Base-by-base conservation (phyloP, 1,140 invertebrate genomes). In the Heterodera schachtii region DNA sequence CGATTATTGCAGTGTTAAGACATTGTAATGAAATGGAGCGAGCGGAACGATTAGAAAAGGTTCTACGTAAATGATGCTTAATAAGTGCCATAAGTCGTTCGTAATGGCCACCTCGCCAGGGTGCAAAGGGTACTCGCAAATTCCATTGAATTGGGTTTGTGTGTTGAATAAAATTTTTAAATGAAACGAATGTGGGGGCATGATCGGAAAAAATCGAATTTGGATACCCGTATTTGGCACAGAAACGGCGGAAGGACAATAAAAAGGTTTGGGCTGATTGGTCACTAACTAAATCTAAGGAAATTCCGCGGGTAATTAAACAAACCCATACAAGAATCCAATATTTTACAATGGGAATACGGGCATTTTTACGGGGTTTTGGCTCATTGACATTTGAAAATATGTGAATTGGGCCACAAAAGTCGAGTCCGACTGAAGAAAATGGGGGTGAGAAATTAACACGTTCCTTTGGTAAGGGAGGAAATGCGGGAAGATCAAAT, bases 401-500 rank as follows among this genome's bases (percentile, higher is more conserved):
- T 31, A 71, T 19, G 9, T 71, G 11, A 13, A 71, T 19, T 4
- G 70, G 70, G 13, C 70, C 70, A 71, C 70, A 71, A 71, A 71
- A 71, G 44, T 71, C 70, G 13, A 71, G 70, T 0, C 70, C 70
- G 9, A 71, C 9, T 6, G 11, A 3, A 9, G 70, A 43, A 71
- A 71, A 71, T 9, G 70, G 70, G 44, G 70, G 70, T 43, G 70
- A 9, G 44, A 46, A 3, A 13, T 19, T 9, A 13, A 71, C 70
- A 13, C 70, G 9, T 9, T 71, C 70, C 8, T 9, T 19, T 3
- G 70, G 70, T 3, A 71, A 19, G 3, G 8, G 70, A 9, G 70
- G 70, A 11, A 71, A 71, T 6, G 70, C 7, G 70, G 70, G 70
- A 13, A 71, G 44, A 19, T 71, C 70, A 46, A 71, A 71, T 9